Evolutionary conservation across 1,140 invertebrate species (phyloP), one percentile per base, ranked within the genome.

Genomic region (Drosophila pectinifera): DNA sequence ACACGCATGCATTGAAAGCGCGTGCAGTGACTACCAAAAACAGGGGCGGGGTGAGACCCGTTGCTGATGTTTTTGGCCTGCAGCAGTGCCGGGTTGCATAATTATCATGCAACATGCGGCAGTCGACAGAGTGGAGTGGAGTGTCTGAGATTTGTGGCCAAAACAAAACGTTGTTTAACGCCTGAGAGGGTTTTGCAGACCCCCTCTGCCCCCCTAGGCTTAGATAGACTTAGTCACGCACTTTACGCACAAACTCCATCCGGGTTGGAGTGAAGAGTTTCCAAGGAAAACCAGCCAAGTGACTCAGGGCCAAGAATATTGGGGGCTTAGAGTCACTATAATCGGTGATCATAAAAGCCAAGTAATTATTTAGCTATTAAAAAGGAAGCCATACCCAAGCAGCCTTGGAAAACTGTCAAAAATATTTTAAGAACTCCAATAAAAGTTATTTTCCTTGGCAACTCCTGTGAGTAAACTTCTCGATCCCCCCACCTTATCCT

Each of bases 101-200:
- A 85, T 85, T 74, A 85, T 80, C 82, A 80, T 80, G 82, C 82
- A 85, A 81, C 81, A 85, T 82, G 79, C 79, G 74, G 74, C 75
- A 76, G 73, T 54, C 43, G 31, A 36, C 48, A 49, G 24, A 4
- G 24, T 26, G 8, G 26, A 28, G 57, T 58, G 38, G 54, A 74
- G 57, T 63, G 75, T 54, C 75, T 70, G 45, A 75, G 80, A 83
- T 83, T 83, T 78, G 80, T 75, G 80, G 80, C 80, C 78, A 80
- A 80, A 80, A 80, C 78, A 79, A 65, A 73, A 79, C 54, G 77
- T 75, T 65, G 59, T 75, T 56, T 73, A 81, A 82, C 46, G 73
- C 67, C 67, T 48, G 78, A 57, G 72, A 53, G 72, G 46, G 24
- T 70, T 68, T 67, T 22, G 31, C 38, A 10, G 6, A 1, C 14